Conservation (phyloP, 2,113 vertebrate genomes). For the Labeo rohita region DNA sequence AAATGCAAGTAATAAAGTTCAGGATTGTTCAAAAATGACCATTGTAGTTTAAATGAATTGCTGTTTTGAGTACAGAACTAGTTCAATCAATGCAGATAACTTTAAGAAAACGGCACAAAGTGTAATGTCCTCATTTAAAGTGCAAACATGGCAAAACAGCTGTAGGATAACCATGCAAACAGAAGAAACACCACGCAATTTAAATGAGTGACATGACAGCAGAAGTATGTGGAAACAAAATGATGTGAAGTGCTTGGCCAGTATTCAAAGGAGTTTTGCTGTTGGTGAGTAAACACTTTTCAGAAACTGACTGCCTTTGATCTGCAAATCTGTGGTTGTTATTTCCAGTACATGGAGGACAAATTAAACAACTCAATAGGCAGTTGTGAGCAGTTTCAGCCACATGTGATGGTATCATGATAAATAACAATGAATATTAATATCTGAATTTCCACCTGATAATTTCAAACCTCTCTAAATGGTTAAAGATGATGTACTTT, state of each 20-base stretch:
- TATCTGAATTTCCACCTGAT: background rate
- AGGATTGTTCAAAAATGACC: too few species aligned
- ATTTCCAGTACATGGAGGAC: conserved; percentile 28
- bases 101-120: background rate
- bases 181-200: background rate
- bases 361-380: background rate
- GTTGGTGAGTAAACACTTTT: conserved; percentile 25
- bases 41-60: background rate
- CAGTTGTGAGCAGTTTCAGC: background rate
- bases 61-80: background rate
- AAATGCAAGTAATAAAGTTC: background rate
- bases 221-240: background rate
- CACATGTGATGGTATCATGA: background rate
- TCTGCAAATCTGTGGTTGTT: conserved; percentile 36
- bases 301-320: conserved; percentile 16
- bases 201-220: background rate
- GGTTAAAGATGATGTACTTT: background rate
- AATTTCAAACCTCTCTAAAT: background rate
- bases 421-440: background rate
- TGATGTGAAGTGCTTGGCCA: background rate
- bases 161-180: background rate
- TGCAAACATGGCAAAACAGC: background rate
- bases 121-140: background rate
- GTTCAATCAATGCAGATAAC: background rate
- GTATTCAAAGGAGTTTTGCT: background rate